Base-by-base conservation (phyloP, 2,113 vertebrate genomes). In the Dermatemys mawii region DNA sequence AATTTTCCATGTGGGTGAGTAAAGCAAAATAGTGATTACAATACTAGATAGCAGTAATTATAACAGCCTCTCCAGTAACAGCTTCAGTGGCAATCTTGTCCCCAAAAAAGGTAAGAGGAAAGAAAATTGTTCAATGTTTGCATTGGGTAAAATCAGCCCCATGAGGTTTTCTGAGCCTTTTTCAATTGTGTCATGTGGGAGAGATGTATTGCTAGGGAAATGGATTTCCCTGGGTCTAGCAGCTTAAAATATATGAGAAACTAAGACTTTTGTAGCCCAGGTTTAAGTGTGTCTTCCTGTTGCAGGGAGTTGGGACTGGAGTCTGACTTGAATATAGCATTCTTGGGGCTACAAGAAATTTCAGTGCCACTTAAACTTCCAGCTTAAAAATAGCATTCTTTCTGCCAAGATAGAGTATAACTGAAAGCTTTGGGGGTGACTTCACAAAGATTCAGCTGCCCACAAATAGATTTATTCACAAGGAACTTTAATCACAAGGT, bases 11-110 rank as follows among this genome's bases (percentile, higher is more conserved):
- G 90, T 92, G 84, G 86, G 90, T 84, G 90, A 54, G 10, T 55
- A n/a, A 81, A 84, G 81, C 85, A 92, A 92, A 92, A 92, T 92
- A 92, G 83, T 84, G n/a, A 92, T 88, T 92, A 92, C 70, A n/a
- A 70, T 79, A 63, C 82, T 87, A 53, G 85, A 49, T 88, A 81
- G 78, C 63, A 38, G 81, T 92, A 92, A 92, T 92, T 92, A 92
- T 67, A 88, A 70, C 86, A 88, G 29, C 51, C 50, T 63, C 79
- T 79, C 21, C 22, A 26, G n/a, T 19, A 48, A 48, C 41, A 78
- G 19, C 14, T 81, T 22, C 17, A 32, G 49, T 41, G 55, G 53
- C 29, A 32, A 41, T 35, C 50, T 41, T 50, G 22, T 41, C 60
- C 21, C 44, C 44, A 35, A 67, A 48, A 70, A 63, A 84, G 49